Percentiles rank a stretch among this genome's conserved stretches.
These are phyloP conservation scores for Peromyscus californicus DNA, from an alignment of 2,113 vertebrate genomes.

Conservation along the genomic window DNA sequence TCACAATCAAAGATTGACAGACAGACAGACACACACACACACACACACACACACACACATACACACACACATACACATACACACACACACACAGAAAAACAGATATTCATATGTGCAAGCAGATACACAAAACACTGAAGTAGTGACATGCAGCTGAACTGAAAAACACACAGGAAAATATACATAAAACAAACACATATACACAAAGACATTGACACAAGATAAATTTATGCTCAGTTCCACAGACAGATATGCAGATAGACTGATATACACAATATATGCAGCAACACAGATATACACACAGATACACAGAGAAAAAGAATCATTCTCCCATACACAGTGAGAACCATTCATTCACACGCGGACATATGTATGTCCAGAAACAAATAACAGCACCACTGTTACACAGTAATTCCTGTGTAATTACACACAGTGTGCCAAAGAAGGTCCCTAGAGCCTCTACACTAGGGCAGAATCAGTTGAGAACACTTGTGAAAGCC, in stretches of 20 bases:
- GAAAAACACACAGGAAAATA: background rate
- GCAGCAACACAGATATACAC: background rate
- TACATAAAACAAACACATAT: background rate
- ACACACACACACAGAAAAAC: background rate
- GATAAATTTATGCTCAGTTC: background rate
- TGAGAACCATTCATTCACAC: background rate
- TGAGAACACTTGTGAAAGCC: background rate
- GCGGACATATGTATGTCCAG: background rate
- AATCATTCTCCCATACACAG: rapidly evolving
- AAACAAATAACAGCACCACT: background rate
- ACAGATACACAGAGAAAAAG: background rate
- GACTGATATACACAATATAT: too few relatives aligned
- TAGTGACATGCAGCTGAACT: background rate
- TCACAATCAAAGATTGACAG: background rate
- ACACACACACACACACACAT: background rate
- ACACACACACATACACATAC: too few relatives aligned
- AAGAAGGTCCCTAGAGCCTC: background rate
- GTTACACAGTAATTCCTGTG: background rate
- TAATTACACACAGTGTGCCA: background rate
- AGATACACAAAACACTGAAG: background rate
- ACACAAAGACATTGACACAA: background rate
- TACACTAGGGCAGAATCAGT: background rate
- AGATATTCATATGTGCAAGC: background rate
- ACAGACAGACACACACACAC: background rate
- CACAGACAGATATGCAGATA: background rate